Percentiles rank a stretch among this genome's conserved stretches.
Evolutionary conservation across 2,797 vertebrate species (phyloP).

Genomic region (Euthynnus affinis): DNA sequence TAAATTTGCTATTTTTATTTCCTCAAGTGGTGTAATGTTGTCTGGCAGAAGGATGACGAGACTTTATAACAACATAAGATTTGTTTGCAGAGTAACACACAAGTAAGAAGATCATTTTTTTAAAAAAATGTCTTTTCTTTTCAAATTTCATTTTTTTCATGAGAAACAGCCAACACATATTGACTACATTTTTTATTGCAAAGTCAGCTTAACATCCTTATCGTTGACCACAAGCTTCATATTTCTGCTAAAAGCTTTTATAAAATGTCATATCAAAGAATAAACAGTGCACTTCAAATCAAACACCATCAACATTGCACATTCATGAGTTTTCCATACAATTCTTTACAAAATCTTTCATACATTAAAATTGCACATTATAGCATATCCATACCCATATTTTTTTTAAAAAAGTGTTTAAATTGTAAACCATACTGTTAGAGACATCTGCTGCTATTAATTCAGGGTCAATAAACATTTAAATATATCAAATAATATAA

Average conservation of each 20-base stretch:
- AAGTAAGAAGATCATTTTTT: too few relatives aligned
- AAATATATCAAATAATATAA: not conserved
- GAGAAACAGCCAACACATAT: not conserved
- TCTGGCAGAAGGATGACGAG: not conserved
- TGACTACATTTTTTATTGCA: constrained; percentile 30
- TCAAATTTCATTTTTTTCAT: too few relatives aligned
- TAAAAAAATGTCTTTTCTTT: too few relatives aligned
- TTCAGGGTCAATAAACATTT: not conserved
- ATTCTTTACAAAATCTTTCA: constrained; percentile 1
- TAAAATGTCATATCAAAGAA: not conserved
- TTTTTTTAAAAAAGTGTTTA: not conserved
- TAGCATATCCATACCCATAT: not conserved
- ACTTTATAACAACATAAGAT: not conserved
- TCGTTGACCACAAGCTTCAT: not conserved
- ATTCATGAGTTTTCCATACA: not conserved
- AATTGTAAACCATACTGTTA: not conserved
- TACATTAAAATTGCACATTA: not conserved
- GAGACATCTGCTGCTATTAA: not conserved
- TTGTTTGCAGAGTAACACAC: too few relatives aligned
- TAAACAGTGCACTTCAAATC: not conserved
- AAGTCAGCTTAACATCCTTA: not conserved
- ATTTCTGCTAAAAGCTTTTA: not conserved
- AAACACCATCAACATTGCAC: not conserved
- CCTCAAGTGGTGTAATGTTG: not conserved
- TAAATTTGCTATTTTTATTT: not conserved